Evolutionary conservation across 2,797 vertebrate genomes (phyloP), one percentile per base, ranked within the genome.

Genomic region (Pelodytes ibericus): DNA sequence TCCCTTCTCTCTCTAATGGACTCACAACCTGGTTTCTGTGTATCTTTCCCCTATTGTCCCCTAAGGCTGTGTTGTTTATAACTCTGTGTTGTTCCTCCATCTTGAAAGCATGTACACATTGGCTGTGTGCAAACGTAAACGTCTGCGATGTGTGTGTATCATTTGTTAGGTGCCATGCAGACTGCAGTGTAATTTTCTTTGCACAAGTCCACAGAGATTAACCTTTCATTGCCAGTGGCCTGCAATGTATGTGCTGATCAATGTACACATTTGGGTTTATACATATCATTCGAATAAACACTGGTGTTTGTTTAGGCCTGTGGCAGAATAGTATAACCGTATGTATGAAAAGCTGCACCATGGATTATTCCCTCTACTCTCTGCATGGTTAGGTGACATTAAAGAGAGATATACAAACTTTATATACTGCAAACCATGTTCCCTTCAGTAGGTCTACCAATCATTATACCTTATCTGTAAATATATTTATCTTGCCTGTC

Each of bases 91-190:
- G 49, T 64, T 61, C 4, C 33, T 67, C 31, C 56, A 67, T 78
- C 53, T 61, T 24, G n/a, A 59, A 15, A 31, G n/a, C 57, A 51
- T 67, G 30, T 61, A 41, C 26, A 56, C 31, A 31, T 29, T 9
- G 27, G 30, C 56, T 49, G 41, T 76, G 65, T 56, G 36, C 31
- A 22, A 16, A 65, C 33, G 71, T 36, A 27, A 71, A 66, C 56
- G 59, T 66, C 51, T 77, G 74, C 33, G 63, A 27, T 49, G 56
- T 51, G 13, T 57, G n/a, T 65, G 53, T 67, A 24, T n/a, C 29
- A 44, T 72, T n/a, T 25, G 24, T 30, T 29, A 20, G 58, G 62
- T 18, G 41, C 36, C 22, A 36, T 27, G 18, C 47, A n/a, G n/a
- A 41, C 44, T 4, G 9, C 26, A 53, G 20, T 36, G 3, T 60